Evolutionary conservation across 2,888 invertebrate genomes (phyloP), one percentile per base, ranked within the genome.

Genomic region (Dicranocentrus wangi): DNA sequence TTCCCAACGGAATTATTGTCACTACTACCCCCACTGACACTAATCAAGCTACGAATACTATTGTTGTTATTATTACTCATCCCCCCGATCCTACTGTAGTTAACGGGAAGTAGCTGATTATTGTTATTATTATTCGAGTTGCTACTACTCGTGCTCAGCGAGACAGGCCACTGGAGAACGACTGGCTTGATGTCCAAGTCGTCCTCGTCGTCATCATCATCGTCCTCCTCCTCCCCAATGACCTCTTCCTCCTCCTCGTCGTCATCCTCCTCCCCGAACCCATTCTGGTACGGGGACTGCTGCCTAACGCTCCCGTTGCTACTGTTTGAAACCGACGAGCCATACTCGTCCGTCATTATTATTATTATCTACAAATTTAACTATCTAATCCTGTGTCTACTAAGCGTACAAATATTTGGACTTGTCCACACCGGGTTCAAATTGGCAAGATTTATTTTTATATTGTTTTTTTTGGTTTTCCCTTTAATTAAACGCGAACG

Each of bases 171-270:
- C 39, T 78, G 68, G 19, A 83, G 70, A 43, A 85, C 70, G 43
- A 82, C 82, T 2, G 84, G 84, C 51, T 85, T 85, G 25, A 83
- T 73, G 51, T 84, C 84, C 21, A 75, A 15, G 13, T 81, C 78
- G n/a, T 79, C 66, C 5, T 15, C 65, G 17, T 7, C 17, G 47
- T 15, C 27, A 17, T 55, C 43, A 13, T 58, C 65, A 19, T 58
- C 75, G 17, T 75, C 75, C 25, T 66, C 75, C 13, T 66, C 66
- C 0, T 55, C 66, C 5, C 23, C 65, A n/a, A 15, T 25, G 47
- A 19, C 27, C 28, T 55, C 43, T 17, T 58, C 65, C 27, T 58
- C 75, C 27, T 75, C 75, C 25, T 66, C 75, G 5, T 66, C 66
- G 0, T 55, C 66, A 32, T 32, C 32, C 15, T 55, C 66, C 3